A percentile compares a stretch with the other conserved stretches of the same genome.
Conservation (phyloP, 2,888 invertebrate genomes). For the Dicyrtomina minuta region DNA sequence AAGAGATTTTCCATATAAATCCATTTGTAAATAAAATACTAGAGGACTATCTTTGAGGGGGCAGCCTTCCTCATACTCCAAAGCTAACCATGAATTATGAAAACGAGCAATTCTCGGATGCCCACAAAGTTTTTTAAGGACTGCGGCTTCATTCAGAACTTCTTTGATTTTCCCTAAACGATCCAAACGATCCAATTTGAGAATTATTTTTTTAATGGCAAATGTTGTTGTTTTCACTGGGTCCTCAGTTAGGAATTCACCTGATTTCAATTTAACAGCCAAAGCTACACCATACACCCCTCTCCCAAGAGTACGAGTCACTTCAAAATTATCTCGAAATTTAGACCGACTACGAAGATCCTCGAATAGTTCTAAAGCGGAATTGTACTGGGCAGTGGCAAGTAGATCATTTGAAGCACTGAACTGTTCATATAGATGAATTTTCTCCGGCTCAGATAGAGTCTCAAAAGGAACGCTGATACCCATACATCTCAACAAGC, state of each 20-base stretch:
- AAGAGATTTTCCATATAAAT: constrained; percentile 26
- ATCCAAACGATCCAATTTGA: constrained; percentile 33
- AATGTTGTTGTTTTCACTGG: background rate
- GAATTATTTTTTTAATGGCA: constrained; percentile 43
- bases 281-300: constrained; percentile 49
- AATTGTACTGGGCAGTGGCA: constrained; percentile 34
- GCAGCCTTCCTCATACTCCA: constrained; percentile 25
- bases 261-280: constrained; percentile 28
- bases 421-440: constrained; percentile 40
- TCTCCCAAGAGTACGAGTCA: constrained; percentile 33
- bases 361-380: constrained; percentile 43
- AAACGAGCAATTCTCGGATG: constrained; percentile 43
- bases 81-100: constrained; percentile 48
- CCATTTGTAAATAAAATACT: constrained; percentile 36
- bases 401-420: constrained; percentile 39
- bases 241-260: background rate
- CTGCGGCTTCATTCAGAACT: constrained; percentile 46
- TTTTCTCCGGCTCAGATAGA: constrained; percentile 33
- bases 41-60: constrained; percentile 5
- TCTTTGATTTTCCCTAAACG: constrained; percentile 35
- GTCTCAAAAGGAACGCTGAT: constrained; percentile 37
- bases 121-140: constrained; percentile 39
- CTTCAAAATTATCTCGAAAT: constrained; percentile 40
- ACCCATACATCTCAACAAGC: constrained; percentile 35
- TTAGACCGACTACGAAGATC: constrained; percentile 41